Conservation (phyloP, 2,888 invertebrate species). For the Sceliomorpha sp. region DNA sequence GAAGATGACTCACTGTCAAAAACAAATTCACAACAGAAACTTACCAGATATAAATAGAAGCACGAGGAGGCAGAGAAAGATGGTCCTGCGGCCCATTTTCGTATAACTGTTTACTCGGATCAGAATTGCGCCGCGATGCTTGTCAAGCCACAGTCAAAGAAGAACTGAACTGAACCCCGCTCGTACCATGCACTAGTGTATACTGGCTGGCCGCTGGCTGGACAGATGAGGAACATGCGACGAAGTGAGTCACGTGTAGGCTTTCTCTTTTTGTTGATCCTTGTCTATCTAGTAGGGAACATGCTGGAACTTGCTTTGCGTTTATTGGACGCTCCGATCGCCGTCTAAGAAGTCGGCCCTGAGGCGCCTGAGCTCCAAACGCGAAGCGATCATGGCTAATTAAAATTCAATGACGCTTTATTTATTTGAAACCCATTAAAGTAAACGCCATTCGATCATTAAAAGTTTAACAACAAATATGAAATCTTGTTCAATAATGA, state of each 20-base stretch:
- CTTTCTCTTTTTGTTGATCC: slow-evolving; percentile 48
- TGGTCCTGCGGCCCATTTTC: slow-evolving; percentile 56
- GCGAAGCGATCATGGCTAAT: neutral
- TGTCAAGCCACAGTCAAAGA: slow-evolving; percentile 40
- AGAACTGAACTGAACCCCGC: slow-evolving; percentile 52
- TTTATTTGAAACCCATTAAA: no score
- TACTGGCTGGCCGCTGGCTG: no score
- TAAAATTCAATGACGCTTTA: slow-evolving; percentile 3
- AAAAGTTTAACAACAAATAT: no score
- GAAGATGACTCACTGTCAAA: no score
- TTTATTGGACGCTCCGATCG: neutral
- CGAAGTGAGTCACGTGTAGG: slow-evolving; percentile 34
- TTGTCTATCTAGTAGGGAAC: slow-evolving; percentile 19
- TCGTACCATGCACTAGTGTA: slow-evolving; percentile 7
- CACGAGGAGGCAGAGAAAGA: slow-evolving; percentile 60
- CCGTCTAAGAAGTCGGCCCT: slow-evolving; percentile 2
- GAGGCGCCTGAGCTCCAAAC: neutral
- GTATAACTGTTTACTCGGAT: slow-evolving; percentile 1
- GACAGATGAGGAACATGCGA: slow-evolving; percentile 1
- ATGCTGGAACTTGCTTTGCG: neutral
- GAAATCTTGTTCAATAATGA: no score
- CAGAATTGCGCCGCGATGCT: slow-evolving; percentile 21
- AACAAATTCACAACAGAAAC: slow-evolving; percentile 49
- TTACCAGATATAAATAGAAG: slow-evolving; percentile 65
- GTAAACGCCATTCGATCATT: no score